phyloP scores from a whole-genome alignment of 2,113 vertebrate species.

The Gymnobelideus leadbeateri region DNA sequence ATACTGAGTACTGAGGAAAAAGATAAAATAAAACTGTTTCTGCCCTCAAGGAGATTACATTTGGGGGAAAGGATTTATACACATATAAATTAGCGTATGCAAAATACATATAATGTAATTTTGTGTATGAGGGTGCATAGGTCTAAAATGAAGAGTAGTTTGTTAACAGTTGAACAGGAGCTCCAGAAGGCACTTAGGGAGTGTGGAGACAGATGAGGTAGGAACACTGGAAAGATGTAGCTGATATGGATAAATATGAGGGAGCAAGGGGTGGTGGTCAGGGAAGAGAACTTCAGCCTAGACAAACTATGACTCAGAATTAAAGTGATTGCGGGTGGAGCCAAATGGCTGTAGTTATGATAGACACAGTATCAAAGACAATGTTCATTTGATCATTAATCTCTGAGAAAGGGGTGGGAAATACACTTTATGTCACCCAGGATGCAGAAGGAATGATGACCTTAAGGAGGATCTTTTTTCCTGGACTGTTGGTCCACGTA shows the following conservation, averaged over 20 bases:
- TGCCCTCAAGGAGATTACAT: no score
- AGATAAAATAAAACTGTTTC: no score
- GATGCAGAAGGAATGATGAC: no score
- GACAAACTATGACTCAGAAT: not conserved
- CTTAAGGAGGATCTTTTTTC: no score
- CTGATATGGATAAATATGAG: not conserved
- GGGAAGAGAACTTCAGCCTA: not conserved
- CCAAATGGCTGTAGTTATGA: not conserved
- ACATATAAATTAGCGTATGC: no score
- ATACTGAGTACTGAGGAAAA: no score
- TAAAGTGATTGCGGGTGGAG: not conserved
- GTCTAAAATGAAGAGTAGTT: not conserved
- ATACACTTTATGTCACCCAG: not conserved
- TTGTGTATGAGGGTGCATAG: not conserved
- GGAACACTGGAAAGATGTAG: not conserved
- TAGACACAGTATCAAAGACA: not conserved
- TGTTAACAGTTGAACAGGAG: not conserved
- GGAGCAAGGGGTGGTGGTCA: not conserved
- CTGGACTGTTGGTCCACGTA: not conserved
- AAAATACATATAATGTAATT: no score
- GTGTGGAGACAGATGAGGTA: not conserved
- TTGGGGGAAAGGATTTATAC: no score
- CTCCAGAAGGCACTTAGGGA: not conserved
- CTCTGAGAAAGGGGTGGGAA: not conserved
- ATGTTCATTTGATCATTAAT: not conserved